Percentiles rank a stretch among this genome's conserved stretches.
Conservation (phyloP, 2,888 invertebrate species). For the Polyommatus icarus region DNA sequence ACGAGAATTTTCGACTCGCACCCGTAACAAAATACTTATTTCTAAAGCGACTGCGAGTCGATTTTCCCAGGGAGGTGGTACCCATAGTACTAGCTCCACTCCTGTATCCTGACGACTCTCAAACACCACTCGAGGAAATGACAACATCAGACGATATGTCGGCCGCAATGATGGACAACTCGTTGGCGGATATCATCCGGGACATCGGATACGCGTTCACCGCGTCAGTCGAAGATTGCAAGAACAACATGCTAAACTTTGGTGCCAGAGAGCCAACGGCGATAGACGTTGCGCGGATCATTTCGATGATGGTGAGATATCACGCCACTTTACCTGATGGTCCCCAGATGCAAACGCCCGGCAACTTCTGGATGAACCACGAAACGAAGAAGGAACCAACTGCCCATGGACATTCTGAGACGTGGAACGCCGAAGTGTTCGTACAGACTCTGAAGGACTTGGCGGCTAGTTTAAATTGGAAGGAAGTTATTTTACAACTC, state of each 20-base stretch:
- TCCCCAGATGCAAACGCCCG: conserved; percentile 85
- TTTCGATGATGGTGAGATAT: conserved; percentile 92
- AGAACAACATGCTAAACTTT: conserved; percentile 90
- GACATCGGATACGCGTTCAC: conserved; percentile 97
- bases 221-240: conserved; percentile 91
- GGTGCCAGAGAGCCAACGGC: conserved; percentile 91
- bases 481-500: conserved; percentile 93
- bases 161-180: conserved; percentile 85
- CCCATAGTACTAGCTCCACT: conserved; percentile 94
- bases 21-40: conserved; percentile 89
- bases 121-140: conserved; percentile 83
- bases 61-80: conserved; percentile 93
- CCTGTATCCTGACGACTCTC: conserved; percentile 89
- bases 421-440: conserved; percentile 97
- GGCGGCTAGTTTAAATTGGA: conserved; percentile 93
- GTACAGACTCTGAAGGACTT: conserved; percentile 95
- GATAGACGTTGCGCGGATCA: conserved; percentile 89
- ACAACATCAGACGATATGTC: conserved; percentile 82
- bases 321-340: conserved; percentile 84
- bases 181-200: conserved; percentile 92
- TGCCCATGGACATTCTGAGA: conserved; percentile 71
- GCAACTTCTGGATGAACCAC: conserved; percentile 82
- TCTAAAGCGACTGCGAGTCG: conserved; percentile 88
- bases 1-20: conserved; percentile 84
- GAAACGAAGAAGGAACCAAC: conserved; percentile 77